Evolutionary conservation across 2,888 invertebrate genomes (phyloP), one percentile per base, ranked within the genome.

Genomic region (Drosophila quinaria): DNA sequence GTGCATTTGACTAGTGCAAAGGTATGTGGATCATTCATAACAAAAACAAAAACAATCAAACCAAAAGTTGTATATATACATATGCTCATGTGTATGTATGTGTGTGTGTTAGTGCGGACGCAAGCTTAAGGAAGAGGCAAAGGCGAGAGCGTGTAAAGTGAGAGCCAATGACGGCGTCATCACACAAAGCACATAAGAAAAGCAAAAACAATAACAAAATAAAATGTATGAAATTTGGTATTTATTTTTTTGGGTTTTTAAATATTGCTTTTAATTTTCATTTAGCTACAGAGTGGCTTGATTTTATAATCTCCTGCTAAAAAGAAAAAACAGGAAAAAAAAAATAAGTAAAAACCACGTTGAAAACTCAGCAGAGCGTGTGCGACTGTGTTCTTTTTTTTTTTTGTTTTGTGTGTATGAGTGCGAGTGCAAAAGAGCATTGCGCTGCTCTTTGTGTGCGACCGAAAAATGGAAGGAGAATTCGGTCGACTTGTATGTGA

Each of bases 241-340:
- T 42, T 22, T 37, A 39, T 4, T 33, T 46, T 25, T 51, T n/a
- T 10, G 37, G 19, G n/a, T 29, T 47, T 11, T 54, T 25, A 29
- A 9, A 11, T 29, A 3, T 9, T 35, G 2, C n/a, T 42, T 33
- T 25, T 37, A 9, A 47, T 17, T 61, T 50, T 31, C 11, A 33
- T 39, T 33, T 39, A 70, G 42, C 49, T 42, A 19, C n/a, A 37
- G 37, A 6, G 37, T 37, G 35, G 41, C 49, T 77, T 50, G 65
- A 89, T 87, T 89, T 89, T 81, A 89, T 89, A 89, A 87, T 79
- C 50, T 70, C 25, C 56, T 58, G 60, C 54, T 66, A 50, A 68
- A 68, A 63, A 6, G 0, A 58, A 22, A 15, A 69, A 61, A 62
- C 59, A 15, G 47, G 50, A 22, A 65, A 62, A 59, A 65, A 22